These are phyloP conservation scores for Bruchidius siliquastri DNA, from an alignment of 2,888 invertebrate species.

Conservation along the genomic window DNA sequence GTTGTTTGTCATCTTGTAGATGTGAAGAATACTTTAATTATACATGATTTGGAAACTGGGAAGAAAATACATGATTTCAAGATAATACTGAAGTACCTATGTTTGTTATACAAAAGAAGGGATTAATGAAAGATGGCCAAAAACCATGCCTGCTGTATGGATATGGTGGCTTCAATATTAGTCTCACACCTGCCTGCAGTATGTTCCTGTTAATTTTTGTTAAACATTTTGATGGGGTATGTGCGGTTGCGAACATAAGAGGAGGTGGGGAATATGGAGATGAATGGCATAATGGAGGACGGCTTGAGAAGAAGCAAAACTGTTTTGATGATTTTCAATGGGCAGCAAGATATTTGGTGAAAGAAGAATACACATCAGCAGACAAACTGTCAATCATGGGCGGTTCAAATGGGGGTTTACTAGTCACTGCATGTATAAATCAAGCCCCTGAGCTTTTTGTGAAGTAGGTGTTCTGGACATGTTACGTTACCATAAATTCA, in stretches of 20 bases:
- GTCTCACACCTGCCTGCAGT: slow-evolving; percentile 85
- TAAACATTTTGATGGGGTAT: slow-evolving; percentile 81
- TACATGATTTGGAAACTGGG: slow-evolving; percentile 72
- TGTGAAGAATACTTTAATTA: slow-evolving; percentile 87
- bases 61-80: slow-evolving; percentile 65
- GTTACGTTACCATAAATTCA: slow-evolving; percentile 96
- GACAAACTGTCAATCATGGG: slow-evolving; percentile 83
- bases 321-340: slow-evolving; percentile 94
- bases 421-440: slow-evolving; percentile 93
- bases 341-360: slow-evolving; percentile 84
- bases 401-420: slow-evolving; percentile 93
- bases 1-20: slow-evolving; percentile 87
- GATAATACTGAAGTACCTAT: slow-evolving; percentile 94
- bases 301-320: slow-evolving; percentile 90
- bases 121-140: slow-evolving; percentile 56
- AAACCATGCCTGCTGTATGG: slow-evolving; percentile 88
- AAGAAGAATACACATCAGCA: slow-evolving; percentile 70
- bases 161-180: slow-evolving; percentile 95
- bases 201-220: slow-evolving; percentile 83
- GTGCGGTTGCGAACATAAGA: slow-evolving; percentile 89
- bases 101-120: slow-evolving; percentile 85
- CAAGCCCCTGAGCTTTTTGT: slow-evolving; percentile 90
- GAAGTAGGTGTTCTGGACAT: slow-evolving; percentile 97
- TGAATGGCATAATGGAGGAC: slow-evolving; percentile 93
- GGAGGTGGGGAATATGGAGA: slow-evolving; percentile 98